phyloP scores from a whole-genome alignment of 2,797 vertebrate species.

The Dicrostonyx torquatus region DNA sequence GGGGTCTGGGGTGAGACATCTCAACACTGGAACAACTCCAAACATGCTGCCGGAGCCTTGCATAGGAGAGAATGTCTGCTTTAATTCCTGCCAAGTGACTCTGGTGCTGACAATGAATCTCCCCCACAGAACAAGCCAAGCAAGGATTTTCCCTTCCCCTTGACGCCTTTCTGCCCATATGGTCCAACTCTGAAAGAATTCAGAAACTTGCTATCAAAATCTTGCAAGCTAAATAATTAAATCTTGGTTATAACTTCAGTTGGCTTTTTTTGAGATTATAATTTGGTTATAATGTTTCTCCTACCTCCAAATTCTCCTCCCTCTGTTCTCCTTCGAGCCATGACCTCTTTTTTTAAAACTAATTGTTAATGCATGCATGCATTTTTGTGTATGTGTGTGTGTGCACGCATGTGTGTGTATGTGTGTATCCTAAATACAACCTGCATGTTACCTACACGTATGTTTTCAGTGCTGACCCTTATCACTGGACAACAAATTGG shows the following conservation, averaged over 20 bases:
- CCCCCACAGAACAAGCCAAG: not conserved
- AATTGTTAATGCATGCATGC: not conserved
- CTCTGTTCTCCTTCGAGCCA: not conserved
- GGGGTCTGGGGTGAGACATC: not conserved
- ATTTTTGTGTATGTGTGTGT: not conserved
- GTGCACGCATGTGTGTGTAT: too few species aligned
- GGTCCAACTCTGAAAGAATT: not conserved
- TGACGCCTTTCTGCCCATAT: not conserved
- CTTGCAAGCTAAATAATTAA: not conserved
- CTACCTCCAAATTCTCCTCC: not conserved
- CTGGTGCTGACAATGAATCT: not conserved
- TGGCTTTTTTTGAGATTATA: not conserved
- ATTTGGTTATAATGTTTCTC: not conserved
- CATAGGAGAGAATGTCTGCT: not conserved
- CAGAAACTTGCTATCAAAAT: not conserved
- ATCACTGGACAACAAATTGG: not conserved
- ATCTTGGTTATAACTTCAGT: not conserved
- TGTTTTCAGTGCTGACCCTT: not conserved
- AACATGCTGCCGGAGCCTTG: not conserved
- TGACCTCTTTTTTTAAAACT: not conserved
- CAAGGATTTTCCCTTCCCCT: not conserved
- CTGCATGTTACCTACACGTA: not conserved
- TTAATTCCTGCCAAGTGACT: not conserved
- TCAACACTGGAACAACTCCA: not conserved
- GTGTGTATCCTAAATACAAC: not conserved